Evolutionary conservation across 92 coral and sea anemone species (phyloP), one percentile per base, ranked within the genome.

Genomic region (Desmophyllum pertusum): DNA sequence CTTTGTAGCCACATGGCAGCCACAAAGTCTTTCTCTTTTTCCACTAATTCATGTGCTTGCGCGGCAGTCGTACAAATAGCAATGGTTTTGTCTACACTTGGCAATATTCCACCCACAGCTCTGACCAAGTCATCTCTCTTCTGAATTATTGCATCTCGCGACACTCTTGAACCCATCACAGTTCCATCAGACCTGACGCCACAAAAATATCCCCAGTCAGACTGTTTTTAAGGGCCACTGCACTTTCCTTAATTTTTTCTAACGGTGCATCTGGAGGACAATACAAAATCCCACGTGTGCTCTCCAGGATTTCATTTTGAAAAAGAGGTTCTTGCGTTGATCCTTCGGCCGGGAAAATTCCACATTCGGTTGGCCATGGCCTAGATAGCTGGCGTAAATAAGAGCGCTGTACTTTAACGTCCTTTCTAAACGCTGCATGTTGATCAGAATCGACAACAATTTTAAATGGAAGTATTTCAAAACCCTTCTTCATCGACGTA

Each of bases 141-240:
- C 53, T 83, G 62, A 25, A 89, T 81, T 29, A 93, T 41, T 43
- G 18, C 46, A 17, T 81, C 75, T 29, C 79, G 79, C 23, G 86
- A 41, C 51, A 83, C 23, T 39, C 29, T 81, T 33, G 83, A 29
- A 4, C 97, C 97, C 19, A 43, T 31, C 35, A 85, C 40, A 76
- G 61, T 38, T 23, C 97, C 94, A 45, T 73, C 79, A 23, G 62
- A 74, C 57, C 55, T 61, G 6, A 93, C 92, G 65, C 97, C 36
- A 93, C 78, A 59, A 81, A 83, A 42, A 93, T 79, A 31, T 93
- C 94, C 18, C 97, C 97, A 48, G 89, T 81, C 39, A 9, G 30
- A 71, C 93, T 85, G 69, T 93, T 93, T 51, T 85, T 93, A 40
- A 91, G 88, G 41, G 97, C 97, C 17, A 93, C 93, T 6, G 63